Evolutionary conservation across 2,113 vertebrate genomes (phyloP), one percentile per base, ranked within the genome.

Genomic region (Hippocampus mohnikei): DNA sequence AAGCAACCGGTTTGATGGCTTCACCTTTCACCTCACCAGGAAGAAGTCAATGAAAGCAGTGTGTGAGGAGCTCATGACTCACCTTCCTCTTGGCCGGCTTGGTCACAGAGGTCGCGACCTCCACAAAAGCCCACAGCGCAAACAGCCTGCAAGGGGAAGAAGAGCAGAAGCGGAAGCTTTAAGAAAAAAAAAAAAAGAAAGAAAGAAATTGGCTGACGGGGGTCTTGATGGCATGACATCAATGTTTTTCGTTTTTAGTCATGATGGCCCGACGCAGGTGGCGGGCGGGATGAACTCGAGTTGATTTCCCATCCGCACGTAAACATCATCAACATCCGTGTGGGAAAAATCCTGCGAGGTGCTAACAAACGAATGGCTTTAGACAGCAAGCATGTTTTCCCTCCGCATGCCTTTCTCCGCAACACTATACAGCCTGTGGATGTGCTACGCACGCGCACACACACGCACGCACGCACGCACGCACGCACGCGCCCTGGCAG

Each of bases 111-210:
- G 87, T 85, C 44, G 70, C 55, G 78, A 79, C 81, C 83, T 67
- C 81, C 84, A 88, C 85, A 78, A 86, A 85, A 59, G 82, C 82
- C 87, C 87, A 88, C 84, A 91, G 84, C 80, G 86, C 88, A 86
- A 72, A 89, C 48, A 91, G 71, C 79, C 90, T 91, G 68, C 0
- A 44, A 69, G 68, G 76, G 74, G 67, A 18, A 80, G 27, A 70
- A 67, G 63, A 46, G 77, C 53, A 33, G 72, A 41, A 69, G 11
- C 66, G 18, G 59, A 33, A 41, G 20, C 27, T 18, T 58, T 58
- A 58, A 77, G 11, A 79, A 44, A 29, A 15, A 46, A 16, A 40
- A 73, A 80, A 79, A 16, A 74, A 41, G 3, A 44, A 12, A 44
- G 2, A 10, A 44, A 44, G 2, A 44, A 64, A 69, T 23, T 50